Evolutionary conservation across 2,888 invertebrate species (phyloP).

Genomic region (Ernsta delagoae): DNA sequence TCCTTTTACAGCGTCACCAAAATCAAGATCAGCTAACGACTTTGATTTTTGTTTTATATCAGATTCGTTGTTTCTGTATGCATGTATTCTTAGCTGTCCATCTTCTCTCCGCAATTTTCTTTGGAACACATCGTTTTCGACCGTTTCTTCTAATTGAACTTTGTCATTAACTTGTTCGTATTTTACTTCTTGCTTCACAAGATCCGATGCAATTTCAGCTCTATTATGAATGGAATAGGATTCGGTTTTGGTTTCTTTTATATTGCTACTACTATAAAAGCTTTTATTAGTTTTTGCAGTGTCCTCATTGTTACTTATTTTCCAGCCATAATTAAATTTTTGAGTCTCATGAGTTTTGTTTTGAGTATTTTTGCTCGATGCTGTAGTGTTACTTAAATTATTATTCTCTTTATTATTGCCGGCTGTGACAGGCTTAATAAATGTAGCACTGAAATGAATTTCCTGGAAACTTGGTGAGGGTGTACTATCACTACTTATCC

Average conservation of each 20-base stretch:
- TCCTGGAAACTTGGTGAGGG: background rate
- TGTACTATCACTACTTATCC: background rate
- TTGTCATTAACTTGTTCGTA: conserved; percentile 12
- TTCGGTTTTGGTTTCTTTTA: conserved; percentile 8
- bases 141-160: conserved; percentile 27
- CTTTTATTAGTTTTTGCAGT: background rate
- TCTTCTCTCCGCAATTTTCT: conserved; percentile 14
- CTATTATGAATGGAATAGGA: conserved; percentile 1
- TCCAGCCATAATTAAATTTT: background rate
- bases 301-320: background rate
- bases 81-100: conserved; percentile 27
- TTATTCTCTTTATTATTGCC: background rate
- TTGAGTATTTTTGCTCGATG: background rate
- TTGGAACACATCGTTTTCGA: conserved; percentile 6
- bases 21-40: conserved; percentile 63
- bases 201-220: conserved; percentile 18
- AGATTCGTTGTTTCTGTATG: conserved; percentile 39
- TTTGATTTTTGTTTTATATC: conserved; percentile 48
- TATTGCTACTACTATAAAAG: background rate
- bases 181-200: conserved; percentile 12
- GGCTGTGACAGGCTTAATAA: background rate
- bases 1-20: conserved; percentile 60
- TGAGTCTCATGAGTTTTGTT: background rate
- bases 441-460: background rate
- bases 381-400: background rate